Evolutionary conservation across 2,113 vertebrate genomes (phyloP).

Genomic region (Stercorarius parasiticus): DNA sequence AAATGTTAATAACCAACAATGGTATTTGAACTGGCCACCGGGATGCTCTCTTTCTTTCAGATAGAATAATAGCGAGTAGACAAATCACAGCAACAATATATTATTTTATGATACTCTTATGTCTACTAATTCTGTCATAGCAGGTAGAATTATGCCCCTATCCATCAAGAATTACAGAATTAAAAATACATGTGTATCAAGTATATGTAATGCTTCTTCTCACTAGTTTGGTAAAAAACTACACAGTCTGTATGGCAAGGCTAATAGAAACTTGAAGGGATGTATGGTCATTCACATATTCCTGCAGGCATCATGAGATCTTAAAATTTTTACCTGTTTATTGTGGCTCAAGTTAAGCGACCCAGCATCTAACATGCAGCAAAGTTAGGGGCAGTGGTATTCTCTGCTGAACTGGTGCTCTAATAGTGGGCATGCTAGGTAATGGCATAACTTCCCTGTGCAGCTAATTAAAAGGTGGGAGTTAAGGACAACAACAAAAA

Average conservation of each 20-base stretch:
- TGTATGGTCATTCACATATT: background rate
- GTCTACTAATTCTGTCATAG: background rate
- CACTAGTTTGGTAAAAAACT: background rate
- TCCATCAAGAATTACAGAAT: background rate
- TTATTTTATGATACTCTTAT: background rate
- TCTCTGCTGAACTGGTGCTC: background rate
- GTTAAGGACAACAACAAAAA: background rate
- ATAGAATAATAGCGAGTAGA: background rate
- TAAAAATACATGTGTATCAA: background rate
- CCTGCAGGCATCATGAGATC: background rate
- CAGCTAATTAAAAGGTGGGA: background rate
- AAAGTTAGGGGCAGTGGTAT: background rate
- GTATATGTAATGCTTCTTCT: background rate
- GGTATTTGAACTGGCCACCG: background rate
- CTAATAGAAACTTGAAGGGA: background rate
- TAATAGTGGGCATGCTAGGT: background rate
- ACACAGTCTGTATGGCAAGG: background rate
- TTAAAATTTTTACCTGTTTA: background rate
- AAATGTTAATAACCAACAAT: accelerated
- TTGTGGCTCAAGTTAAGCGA: background rate
- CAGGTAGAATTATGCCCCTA: background rate
- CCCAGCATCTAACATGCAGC: background rate
- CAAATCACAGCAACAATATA: background rate
- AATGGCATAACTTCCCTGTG: background rate
- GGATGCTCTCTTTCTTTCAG: background rate